Evolutionary conservation across 2,797 vertebrate genomes (phyloP).

Genomic region (Trichosurus vulpecula): DNA sequence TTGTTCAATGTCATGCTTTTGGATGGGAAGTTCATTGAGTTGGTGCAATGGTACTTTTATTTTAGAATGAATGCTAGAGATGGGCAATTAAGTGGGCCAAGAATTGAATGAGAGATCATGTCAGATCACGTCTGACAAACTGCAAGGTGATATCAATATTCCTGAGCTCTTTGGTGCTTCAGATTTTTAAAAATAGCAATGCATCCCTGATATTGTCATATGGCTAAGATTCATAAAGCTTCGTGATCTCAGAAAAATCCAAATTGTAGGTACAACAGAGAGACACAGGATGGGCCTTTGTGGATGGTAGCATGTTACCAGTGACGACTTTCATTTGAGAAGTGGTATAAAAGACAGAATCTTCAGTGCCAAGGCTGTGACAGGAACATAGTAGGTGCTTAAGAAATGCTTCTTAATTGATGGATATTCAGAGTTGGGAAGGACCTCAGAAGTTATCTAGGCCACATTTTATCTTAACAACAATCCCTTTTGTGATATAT

Average conservation of each 20-base stretch:
- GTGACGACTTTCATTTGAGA: neutral
- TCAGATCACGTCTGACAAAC: neutral
- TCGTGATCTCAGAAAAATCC: neutral
- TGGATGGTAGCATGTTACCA: neutral
- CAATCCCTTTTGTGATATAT: no score
- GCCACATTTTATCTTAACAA: no score
- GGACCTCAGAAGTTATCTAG: neutral
- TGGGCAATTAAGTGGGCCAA: neutral
- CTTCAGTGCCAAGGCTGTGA: neutral
- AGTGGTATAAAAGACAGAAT: neutral
- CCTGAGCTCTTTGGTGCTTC: neutral
- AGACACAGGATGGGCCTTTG: neutral
- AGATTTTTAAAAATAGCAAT: neutral
- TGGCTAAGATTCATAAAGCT: neutral
- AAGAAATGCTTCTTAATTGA: neutral
- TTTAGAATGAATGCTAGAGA: neutral
- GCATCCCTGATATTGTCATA: neutral
- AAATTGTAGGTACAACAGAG: neutral
- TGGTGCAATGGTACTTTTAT: neutral
- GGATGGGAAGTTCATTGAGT: neutral
- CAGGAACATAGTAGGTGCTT: neutral
- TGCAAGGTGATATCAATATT: neutral
- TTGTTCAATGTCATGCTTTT: neutral
- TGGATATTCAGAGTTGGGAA: neutral
- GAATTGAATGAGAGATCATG: neutral